Evolutionary conservation across 2,888 invertebrate genomes (phyloP), one percentile per base, ranked within the genome.

Genomic region (Abscondita cerata): DNA sequence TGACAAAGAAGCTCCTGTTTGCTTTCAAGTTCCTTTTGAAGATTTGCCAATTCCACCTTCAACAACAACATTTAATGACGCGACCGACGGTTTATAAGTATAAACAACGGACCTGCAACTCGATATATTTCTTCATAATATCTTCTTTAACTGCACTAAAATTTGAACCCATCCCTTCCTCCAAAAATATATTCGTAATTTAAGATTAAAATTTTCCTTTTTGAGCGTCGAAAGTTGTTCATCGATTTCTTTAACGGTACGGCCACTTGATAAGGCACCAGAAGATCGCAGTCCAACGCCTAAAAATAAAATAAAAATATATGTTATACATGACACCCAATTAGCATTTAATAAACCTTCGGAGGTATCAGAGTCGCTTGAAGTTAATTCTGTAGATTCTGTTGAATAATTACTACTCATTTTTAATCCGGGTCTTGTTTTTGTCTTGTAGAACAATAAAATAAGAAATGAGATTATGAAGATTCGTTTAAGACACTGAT

Each of bases 121-220:
- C 88, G 52, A 89, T 85, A 71, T 88, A 85, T 68, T 87, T 87
- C 77, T 88, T 88, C 64, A 88, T 81, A 9, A 85, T 79, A 78
- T 88, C 86, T 72, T 90, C 90, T 73, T 89, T 88, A 48, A 89
- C 88, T 48, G 84, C 75, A 41, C 78, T 84, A 58, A 86, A 86
- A 68, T 88, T 87, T 68, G 83, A 85, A 12, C 89, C 89, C 81
- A 89, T 86, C 75, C 87, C 88, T 79, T 96, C 95, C 79, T 96
- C 95, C 65, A 96, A 83, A 77, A 95, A 81, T 93, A 96, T 72
- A 97, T 91, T 54, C 95, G 85, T 71, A 96, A 82, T 81, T 96
- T 96, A 15, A 97, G 83, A 80, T 93, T 91, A 76, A 96, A 97
- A 80, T 96, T 97, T 79, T 96, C 96, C 78, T 95, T 95, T 69